Evolutionary conservation across 1,140 invertebrate genomes (phyloP), one percentile per base, ranked within the genome.

Genomic region (Drosophila melanogaster): DNA sequence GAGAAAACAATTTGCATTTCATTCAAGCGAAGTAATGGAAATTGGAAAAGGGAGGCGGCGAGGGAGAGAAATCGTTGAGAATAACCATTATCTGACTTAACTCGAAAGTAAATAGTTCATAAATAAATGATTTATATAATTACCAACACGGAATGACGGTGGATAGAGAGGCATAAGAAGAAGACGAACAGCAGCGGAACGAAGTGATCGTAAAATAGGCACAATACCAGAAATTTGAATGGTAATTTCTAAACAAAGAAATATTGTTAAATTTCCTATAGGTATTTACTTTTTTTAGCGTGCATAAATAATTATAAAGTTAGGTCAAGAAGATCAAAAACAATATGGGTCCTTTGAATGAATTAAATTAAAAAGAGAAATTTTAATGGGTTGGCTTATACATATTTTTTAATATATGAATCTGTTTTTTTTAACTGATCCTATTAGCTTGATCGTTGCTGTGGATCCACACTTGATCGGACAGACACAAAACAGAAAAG

Each of bases 51-150:
- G 26, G 35, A 10, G n/a, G 15, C 12, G 33, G 15, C 17, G 30
- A 33, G 35, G 47, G 33, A 17, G 58, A 47, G 35, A 66, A 62
- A 62, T 50, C 37, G 44, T 33, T n/a, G 40, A 40, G 38, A 40
- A 54, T 50, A 51, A 22, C 46, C 49, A 79, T 79, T 79, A 64
- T 46, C 49, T 55, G 65, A 24, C 59, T 59, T 71, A 80, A 80
- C 78, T 80, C 58, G 40, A 80, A 80, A 75, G 71, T 80, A 80
- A 80, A 80, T 80, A 80, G 78, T 80, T 83, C 73, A 83, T 69
- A 79, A 83, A 84, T 71, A 74, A 71, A 83, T 79, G 54, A 83
- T 83, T 83, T 66, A 61, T 62, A 62, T 84, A 83, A 79, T 76
- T 81, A 81, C 10, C 78, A 44, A 66, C 77, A 79, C 77, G 61